phyloP scores from a whole-genome alignment of 1,140 invertebrate species.

The Pseudomyrmex pallidus region DNA sequence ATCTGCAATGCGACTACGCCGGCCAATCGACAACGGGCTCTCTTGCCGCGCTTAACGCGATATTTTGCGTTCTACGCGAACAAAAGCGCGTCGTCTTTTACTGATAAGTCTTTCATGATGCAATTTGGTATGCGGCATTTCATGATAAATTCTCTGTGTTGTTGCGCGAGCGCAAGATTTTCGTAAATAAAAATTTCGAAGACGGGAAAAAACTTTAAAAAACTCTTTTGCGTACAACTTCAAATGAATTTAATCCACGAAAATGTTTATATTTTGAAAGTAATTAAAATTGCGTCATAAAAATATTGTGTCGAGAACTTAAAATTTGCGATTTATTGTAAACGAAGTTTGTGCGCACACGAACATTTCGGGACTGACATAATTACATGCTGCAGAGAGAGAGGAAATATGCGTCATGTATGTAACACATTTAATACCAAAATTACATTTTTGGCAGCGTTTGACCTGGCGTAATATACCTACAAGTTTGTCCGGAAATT shows the following conservation, averaged over 20 bases:
- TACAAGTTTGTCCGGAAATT: conserved; percentile 5
- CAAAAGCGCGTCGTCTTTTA: neutral
- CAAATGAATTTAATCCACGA: too few relatives aligned
- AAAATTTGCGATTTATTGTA: too few relatives aligned
- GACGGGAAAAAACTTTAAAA: neutral
- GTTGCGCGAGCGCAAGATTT: neutral
- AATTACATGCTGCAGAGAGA: neutral
- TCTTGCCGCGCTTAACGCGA: neutral
- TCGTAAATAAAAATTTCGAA: neutral
- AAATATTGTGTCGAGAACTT: too few relatives aligned
- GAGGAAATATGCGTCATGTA: neutral
- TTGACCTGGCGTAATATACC: neutral
- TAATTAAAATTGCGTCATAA: too few relatives aligned
- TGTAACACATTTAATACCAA: conserved; percentile 14
- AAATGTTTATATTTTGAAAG: too few relatives aligned
- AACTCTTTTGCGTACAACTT: too few relatives aligned
- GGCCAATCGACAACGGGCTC: neutral
- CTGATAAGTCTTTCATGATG: neutral
- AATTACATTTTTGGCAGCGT: conserved; percentile 43
- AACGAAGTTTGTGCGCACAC: too few relatives aligned
- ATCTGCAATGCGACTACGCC: neutral
- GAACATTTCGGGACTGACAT: neutral
- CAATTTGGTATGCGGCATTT: too few relatives aligned
- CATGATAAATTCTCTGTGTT: too few relatives aligned
- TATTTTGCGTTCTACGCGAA: neutral